Evolutionary conservation across 2,888 invertebrate genomes (phyloP), one percentile per base, ranked within the genome.

Genomic region (Desoria tigrina): DNA sequence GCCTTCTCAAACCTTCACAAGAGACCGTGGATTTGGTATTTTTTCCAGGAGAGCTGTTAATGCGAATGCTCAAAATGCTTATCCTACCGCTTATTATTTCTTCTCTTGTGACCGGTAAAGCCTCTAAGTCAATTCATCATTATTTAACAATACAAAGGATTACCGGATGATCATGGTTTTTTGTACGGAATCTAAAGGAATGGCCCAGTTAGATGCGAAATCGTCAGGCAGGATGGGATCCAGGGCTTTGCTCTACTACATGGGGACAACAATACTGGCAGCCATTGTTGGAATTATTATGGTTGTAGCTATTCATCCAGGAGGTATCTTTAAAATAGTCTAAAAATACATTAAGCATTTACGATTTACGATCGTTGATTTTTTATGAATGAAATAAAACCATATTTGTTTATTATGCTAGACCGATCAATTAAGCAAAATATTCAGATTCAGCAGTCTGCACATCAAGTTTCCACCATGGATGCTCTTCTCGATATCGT

Each of bases 61-160:
- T 88, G 86, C 80, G 86, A 66, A 82, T 86, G 79, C 80, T 87
- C 64, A 88, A 88, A 79, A 86, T 87, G 86, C 83, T 88, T 76
- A 87, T 87, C 72, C 81, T 87, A 26, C 87, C 87, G 7, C 83
- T 87, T 59, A 86, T 88, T 74, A 82, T 87, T 51, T 86, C 86
- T 37, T 86, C 86, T 60, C 82, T 87, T 58, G 84, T 87, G 62
- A 82, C 86, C 74, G 86, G 86, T 85, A 16, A 62, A n/a, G n/a
- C n/a, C n/a, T n/a, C n/a, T n/a, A n/a, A n/a, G n/a, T n/a, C n/a
- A n/a, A n/a, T n/a, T n/a, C n/a, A n/a, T n/a, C n/a, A n/a, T n/a
- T n/a, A n/a, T n/a, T n/a, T n/a, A n/a, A n/a, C n/a, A n/a, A n/a
- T n/a, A n/a, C n/a, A n/a, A n/a, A n/a, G n/a, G n/a, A n/a, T n/a